Conservation (phyloP, 1,140 invertebrate genomes). For the Bombus breviceps region DNA sequence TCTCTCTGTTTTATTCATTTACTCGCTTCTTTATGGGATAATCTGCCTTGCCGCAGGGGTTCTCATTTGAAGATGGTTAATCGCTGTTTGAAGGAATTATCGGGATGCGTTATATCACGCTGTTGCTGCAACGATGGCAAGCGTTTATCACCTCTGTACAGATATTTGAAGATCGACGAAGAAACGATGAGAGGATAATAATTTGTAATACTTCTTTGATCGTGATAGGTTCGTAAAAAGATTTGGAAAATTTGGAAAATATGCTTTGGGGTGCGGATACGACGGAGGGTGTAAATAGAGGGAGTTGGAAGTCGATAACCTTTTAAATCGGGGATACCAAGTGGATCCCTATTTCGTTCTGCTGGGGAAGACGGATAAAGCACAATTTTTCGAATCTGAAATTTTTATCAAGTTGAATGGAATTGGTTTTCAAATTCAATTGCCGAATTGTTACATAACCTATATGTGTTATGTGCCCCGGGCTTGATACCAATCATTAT, state of each 20-base stretch:
- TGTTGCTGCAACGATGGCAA: too few relatives aligned
- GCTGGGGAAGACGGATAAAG: too few relatives aligned
- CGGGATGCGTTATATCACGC: too few relatives aligned
- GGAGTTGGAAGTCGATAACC: not conserved
- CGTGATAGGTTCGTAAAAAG: not conserved
- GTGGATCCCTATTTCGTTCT: not conserved
- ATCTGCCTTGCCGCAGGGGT: not conserved
- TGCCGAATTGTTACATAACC: not conserved
- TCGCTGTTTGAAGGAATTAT: not conserved
- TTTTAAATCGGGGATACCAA: not conserved
- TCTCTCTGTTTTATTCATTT: conserved; percentile 13
- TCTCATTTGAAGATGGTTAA: not conserved
- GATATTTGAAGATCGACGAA: too few relatives aligned
- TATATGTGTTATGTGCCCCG: too few relatives aligned
- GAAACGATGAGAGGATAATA: not conserved
- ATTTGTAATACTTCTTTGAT: not conserved
- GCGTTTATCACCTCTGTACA: too few relatives aligned
- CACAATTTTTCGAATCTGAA: not conserved
- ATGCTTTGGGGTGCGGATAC: not conserved
- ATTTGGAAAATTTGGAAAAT: not conserved
- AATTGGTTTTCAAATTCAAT: not conserved
- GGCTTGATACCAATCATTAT: too few relatives aligned
- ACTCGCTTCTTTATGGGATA: conserved; percentile 11
- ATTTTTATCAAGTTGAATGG: not conserved
- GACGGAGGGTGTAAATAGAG: not conserved